Evolutionary conservation across 2,888 invertebrate species (phyloP).

Genomic region (Acanthosepion lycidas): DNA sequence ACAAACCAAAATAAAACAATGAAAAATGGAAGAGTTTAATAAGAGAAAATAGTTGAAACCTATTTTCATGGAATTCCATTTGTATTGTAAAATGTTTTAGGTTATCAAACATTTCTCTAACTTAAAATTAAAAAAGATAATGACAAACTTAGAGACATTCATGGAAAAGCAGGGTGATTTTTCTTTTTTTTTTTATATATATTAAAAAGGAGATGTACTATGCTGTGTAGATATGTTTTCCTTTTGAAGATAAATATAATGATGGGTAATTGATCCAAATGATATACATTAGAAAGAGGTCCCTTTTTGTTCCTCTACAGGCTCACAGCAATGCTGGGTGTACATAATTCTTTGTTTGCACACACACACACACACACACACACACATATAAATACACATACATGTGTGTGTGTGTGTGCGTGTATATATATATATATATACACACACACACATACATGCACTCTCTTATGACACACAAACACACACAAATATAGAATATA

Average conservation of each 20-base stretch:
- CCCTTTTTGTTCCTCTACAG: neutral
- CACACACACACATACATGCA: neutral
- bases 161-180: conserved; percentile 17
- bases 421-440: neutral
- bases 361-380: neutral
- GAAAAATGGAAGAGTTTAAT: neutral
- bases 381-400: neutral
- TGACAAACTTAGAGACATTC: conserved; percentile 18
- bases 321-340: neutral
- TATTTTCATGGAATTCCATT: neutral
- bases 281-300: neutral
- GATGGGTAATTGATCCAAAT: neutral
- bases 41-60: neutral
- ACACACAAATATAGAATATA: neutral
- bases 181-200: neutral
- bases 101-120: neutral
- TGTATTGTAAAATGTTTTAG: neutral
- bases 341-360: conserved; percentile 35
- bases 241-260: neutral
- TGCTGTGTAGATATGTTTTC: neutral
- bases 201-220: neutral
- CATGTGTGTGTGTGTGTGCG: neutral
- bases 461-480: neutral
- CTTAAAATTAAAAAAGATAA: neutral
- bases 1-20: neutral